phyloP scores from a whole-genome alignment of 2,113 vertebrate genomes.

The Rhinolophus sinicus region DNA sequence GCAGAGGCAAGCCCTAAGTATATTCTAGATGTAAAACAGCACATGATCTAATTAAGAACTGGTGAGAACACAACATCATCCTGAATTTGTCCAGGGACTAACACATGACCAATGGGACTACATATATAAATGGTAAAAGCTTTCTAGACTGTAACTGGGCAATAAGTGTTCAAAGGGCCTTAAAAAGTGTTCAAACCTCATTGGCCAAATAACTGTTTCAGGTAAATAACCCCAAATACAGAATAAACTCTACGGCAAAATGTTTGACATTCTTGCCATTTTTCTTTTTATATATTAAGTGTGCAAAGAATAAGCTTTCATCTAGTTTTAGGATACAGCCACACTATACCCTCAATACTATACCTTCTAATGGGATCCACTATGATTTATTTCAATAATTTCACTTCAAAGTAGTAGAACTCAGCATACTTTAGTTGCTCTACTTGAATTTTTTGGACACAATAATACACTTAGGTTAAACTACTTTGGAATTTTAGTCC shows the following conservation, averaged over 20 bases:
- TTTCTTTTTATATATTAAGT: not conserved
- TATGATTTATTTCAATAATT: not conserved
- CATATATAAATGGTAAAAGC: not conserved
- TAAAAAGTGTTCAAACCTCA: not conserved
- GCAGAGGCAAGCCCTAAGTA: not conserved
- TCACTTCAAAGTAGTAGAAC: not conserved
- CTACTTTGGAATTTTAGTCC: slow-evolving; percentile 22
- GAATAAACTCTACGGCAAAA: not conserved
- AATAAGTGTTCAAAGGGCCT: not conserved
- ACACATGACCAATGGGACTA: not conserved
- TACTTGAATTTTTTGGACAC: not conserved
- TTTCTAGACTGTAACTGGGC: not conserved
- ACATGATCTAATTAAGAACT: not conserved
- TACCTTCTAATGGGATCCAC: not conserved
- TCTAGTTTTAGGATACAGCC: not conserved
- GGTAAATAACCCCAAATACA: not conserved
- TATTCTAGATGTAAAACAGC: not conserved
- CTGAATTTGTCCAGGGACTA: not conserved
- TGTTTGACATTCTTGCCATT: not conserved
- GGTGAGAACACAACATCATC: not conserved
- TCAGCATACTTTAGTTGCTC: not conserved
- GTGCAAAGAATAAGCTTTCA: not conserved
- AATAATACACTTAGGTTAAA: slow-evolving; percentile 27
- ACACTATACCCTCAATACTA: not conserved
- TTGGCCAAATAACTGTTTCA: not conserved